Conservation (phyloP, 92 coral and sea anemone species). For the Heliopora coerulea region DNA sequence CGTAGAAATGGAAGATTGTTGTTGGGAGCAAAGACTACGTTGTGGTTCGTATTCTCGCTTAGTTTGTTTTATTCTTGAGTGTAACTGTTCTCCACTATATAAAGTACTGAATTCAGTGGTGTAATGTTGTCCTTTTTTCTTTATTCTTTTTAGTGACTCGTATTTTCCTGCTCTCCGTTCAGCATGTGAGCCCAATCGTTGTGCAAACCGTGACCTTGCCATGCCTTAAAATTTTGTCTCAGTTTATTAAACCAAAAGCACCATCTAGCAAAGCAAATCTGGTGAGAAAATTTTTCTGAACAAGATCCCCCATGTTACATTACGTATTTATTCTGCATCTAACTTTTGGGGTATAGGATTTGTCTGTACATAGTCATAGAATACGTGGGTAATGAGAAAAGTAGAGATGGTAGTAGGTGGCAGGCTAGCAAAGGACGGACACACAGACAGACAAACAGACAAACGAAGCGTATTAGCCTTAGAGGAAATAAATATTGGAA, state of each 20-base stretch:
- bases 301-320: too few species aligned
- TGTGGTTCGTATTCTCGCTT: slow-evolving; percentile 62
- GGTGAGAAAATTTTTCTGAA: slow-evolving; percentile 40
- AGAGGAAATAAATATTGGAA: too few species aligned
- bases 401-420: too few species aligned
- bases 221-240: slow-evolving; percentile 86
- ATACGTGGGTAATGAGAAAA: too few species aligned
- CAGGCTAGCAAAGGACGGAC: too few species aligned
- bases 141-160: slow-evolving; percentile 62
- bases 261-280: slow-evolving; percentile 88
- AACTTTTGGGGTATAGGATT: too few species aligned
- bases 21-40: slow-evolving; percentile 92
- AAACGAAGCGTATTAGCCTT: too few species aligned
- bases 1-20: slow-evolving; percentile 87
- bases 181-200: slow-evolving; percentile 84
- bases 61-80: neutral
- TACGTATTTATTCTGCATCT: too few species aligned
- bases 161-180: slow-evolving; percentile 88
- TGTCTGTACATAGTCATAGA: too few species aligned
- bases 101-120: too few species aligned
- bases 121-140: neutral
- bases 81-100: too few species aligned
- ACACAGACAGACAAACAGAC: too few species aligned
- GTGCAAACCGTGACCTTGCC: slow-evolving; percentile 93
- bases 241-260: slow-evolving; percentile 84